These are phyloP conservation scores for Centroberyx gerrardi DNA, from an alignment of 2,797 vertebrate species.

Conservation along the genomic window DNA sequence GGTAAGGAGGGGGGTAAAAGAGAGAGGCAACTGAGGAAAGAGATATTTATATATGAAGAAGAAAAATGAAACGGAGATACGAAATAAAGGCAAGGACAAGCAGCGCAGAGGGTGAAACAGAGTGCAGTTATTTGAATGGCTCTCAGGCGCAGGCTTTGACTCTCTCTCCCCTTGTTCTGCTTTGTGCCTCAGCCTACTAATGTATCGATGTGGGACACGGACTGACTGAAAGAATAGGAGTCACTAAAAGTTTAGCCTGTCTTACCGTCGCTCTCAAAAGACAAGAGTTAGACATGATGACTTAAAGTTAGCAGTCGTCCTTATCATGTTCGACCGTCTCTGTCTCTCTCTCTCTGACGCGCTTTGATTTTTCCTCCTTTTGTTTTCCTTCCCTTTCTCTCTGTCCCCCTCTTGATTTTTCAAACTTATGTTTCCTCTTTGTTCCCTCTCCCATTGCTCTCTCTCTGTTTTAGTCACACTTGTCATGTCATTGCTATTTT, in stretches of 20 bases:
- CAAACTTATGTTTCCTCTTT: not conserved
- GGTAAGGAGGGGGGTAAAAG: slow-evolving; percentile 24
- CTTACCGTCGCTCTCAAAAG: slow-evolving; percentile 44
- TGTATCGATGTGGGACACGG: slow-evolving; percentile 49
- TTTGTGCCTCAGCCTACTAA: slow-evolving; percentile 48
- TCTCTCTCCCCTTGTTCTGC: slow-evolving; percentile 48
- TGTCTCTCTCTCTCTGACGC: not conserved
- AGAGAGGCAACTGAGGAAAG: slow-evolving; percentile 26
- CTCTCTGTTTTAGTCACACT: slow-evolving; percentile 22
- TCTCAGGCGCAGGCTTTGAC: slow-evolving; percentile 62
- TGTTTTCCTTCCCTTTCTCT: not conserved
- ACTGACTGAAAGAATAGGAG: slow-evolving; percentile 43
- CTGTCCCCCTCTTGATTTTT: not conserved
- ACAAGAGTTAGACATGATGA: slow-evolving; percentile 29
- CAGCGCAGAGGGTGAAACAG: slow-evolving; percentile 61
- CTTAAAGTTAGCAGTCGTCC: slow-evolving; percentile 10
- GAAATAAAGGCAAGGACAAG: slow-evolving; percentile 55
- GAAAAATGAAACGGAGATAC: slow-evolving; percentile 60
- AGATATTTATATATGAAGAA: slow-evolving; percentile 49
- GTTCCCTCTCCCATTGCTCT: not conserved
- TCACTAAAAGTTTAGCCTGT: slow-evolving; percentile 67
- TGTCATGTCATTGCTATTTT: slow-evolving; percentile 31
- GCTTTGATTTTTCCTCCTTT: slow-evolving; percentile 13
- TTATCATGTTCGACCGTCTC: slow-evolving; percentile 1
- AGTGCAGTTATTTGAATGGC: slow-evolving; percentile 68